Evolutionary conservation across 2,797 vertebrate genomes (phyloP).

Genomic region (Chrysolophus pictus): DNA sequence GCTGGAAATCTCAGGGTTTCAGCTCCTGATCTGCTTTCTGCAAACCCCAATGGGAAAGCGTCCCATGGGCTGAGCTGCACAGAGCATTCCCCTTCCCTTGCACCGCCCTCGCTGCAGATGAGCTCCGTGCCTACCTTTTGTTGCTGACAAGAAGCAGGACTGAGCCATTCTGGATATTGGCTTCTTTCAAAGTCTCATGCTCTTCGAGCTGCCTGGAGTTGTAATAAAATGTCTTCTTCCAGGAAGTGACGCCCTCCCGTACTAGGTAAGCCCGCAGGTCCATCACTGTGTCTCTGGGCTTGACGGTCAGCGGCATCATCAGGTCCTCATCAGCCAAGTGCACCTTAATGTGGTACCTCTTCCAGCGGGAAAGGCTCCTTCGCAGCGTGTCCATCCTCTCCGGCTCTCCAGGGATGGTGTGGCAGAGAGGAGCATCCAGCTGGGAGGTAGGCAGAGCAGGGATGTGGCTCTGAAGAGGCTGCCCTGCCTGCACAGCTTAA

Average conservation of each 20-base stretch:
- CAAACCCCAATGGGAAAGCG: not conserved
- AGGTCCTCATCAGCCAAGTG: conserved; percentile 80
- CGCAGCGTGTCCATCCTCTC: conserved; percentile 78
- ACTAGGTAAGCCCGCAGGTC: conserved; percentile 81
- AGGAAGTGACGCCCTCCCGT: conserved; percentile 79
- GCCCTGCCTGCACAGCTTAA: conserved; percentile 16
- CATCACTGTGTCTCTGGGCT: conserved; percentile 81
- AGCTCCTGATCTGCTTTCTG: not conserved
- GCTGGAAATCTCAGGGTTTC: not conserved
- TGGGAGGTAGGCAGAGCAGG: not conserved
- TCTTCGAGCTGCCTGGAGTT: conserved; percentile 81
- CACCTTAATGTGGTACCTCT: conserved; percentile 81
- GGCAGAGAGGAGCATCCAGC: conserved; percentile 26
- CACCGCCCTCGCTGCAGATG: accelerated
- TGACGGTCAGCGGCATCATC: conserved; percentile 78
- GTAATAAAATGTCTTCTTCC: conserved; percentile 83
- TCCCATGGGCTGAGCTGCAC: not conserved
- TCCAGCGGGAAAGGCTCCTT: conserved; percentile 79
- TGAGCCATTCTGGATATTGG: conserved; percentile 80
- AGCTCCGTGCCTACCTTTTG: conserved; percentile 64
- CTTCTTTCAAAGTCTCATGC: conserved; percentile 80
- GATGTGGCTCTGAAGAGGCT: conserved; percentile 47
- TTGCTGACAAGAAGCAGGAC: conserved; percentile 80
- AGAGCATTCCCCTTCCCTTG: not conserved
- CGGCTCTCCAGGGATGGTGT: not conserved